Percentiles rank a stretch among this genome's conserved stretches.
Conservation (phyloP, 2,113 vertebrate genomes). For the Calyptommatus sinebrachiatus region DNA sequence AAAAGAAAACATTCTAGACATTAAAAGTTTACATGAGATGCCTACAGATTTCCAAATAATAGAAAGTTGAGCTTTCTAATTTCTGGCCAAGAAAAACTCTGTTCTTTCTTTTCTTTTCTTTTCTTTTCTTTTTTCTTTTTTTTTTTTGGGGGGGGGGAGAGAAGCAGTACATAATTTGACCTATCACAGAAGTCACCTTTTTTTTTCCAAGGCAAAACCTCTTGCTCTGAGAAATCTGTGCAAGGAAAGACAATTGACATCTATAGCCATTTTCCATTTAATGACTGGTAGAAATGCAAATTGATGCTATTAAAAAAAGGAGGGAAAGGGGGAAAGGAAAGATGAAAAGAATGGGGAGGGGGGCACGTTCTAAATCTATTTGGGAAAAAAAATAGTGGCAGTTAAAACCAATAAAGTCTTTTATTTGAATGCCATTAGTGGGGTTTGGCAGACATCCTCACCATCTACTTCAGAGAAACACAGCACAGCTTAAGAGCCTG, state of each 20-base stretch:
- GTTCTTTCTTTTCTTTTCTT: too few species aligned
- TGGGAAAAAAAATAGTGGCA: slow-evolving; percentile 45
- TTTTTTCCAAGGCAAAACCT: background rate
- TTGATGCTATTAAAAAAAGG: slow-evolving; percentile 40
- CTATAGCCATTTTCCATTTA: slow-evolving; percentile 24
- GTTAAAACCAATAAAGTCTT: slow-evolving; percentile 74
- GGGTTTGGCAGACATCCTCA: slow-evolving; percentile 78
- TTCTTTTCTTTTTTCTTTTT: too few species aligned
- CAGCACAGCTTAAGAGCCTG: slow-evolving; percentile 81
- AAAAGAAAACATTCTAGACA: slow-evolving; percentile 58
- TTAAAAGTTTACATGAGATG: background rate
- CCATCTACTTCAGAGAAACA: slow-evolving; percentile 84
- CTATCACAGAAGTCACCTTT: background rate
- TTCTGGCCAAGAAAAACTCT: background rate
- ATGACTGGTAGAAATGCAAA: slow-evolving; percentile 48
- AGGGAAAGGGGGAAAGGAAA: background rate
- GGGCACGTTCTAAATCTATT: slow-evolving; percentile 17
- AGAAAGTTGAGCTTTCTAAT: background rate
- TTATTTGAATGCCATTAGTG: slow-evolving; percentile 84
- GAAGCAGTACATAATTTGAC: background rate
- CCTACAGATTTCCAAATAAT: background rate
- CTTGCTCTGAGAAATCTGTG: background rate
- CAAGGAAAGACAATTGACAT: background rate
- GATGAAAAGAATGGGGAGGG: slow-evolving; percentile 28
- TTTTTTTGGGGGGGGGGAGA: too few species aligned